Evolutionary conservation across 2,113 vertebrate species (phyloP), one percentile per base, ranked within the genome.

Genomic region (Indri indri): DNA sequence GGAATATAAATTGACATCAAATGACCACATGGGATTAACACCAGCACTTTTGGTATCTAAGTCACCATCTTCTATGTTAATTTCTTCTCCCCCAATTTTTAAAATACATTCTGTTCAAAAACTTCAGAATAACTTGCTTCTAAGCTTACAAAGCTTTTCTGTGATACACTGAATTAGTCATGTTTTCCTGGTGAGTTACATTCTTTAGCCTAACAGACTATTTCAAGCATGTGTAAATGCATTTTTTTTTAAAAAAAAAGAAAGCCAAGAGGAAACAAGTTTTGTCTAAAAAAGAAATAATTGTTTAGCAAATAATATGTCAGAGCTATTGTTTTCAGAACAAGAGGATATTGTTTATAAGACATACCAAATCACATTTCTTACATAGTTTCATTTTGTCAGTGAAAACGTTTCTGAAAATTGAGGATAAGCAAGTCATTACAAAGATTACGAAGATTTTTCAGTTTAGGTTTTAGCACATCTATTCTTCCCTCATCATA

Each of bases 221-320:
- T 96, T 97, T 88, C 88, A 94, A 96, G 57, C 80, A 91, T 87
- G 83, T 92, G 11, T 54, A 85, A 89, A 80, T 54, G 65, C 30
- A 95, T 88, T 95, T 63, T 80, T 87, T 63, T 50, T 37, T 50
- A 17, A 52, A 52, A n/a, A n/a, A n/a, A 54, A 57, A 57, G 6
- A 57, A 57, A 57, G 6, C 66, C 71, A 83, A 97, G 22, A 85
- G 79, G 61, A 79, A 88, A 95, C 74, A 50, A 96, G 30, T 88
- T 93, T 89, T 97, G 61, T 90, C 86, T 92, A 85, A 90, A 96
- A 92, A 83, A 96, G 91, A 97, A 97, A 40, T 89, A 94, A 97
- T 54, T 97, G 85, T 98, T 96, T 85, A 90, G 76, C 84, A 95
- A 96, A 97, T 74, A 97, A 79, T 81, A 95, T 92, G 82, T 45